phyloP scores from a whole-genome alignment of 2,888 invertebrate genomes.

The Campoletis raptor region DNA sequence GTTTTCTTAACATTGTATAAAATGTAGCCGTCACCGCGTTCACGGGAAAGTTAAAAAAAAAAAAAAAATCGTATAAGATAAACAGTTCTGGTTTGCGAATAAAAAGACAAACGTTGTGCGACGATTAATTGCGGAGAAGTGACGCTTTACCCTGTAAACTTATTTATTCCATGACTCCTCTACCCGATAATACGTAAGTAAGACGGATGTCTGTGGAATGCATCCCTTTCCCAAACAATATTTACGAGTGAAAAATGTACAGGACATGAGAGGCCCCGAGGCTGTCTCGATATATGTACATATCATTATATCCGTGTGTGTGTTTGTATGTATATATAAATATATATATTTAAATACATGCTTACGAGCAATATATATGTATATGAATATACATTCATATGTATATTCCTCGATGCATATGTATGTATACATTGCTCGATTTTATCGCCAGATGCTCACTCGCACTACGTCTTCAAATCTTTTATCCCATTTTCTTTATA shows the following conservation, averaged over 20 bases:
- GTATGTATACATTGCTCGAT: conserved; percentile 2
- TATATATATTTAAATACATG: conserved; percentile 6
- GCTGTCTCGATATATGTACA: conserved; percentile 7
- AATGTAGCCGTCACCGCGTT: conserved; percentile 69
- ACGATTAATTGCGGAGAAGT: conserved; percentile 73
- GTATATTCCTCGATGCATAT: not conserved
- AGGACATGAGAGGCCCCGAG: conserved; percentile 1
- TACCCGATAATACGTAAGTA: conserved; percentile 80
- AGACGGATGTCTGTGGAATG: conserved; percentile 47
- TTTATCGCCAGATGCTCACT: conserved; percentile 52
- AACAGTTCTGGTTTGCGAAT: conserved; percentile 27
- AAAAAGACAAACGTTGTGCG: conserved; percentile 69
- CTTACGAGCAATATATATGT: conserved; percentile 4
- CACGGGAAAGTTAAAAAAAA: conserved; percentile 36
- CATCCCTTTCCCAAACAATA: conserved; percentile 26
- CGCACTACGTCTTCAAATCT: not conserved
- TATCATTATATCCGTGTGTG: conserved; percentile 22
- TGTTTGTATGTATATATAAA: conserved; percentile 18
- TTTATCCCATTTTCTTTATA: conserved; percentile 15
- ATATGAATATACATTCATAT: conserved; percentile 11
- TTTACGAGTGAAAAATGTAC: conserved; percentile 16
- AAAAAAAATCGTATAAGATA: conserved; percentile 22
- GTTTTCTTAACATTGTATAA: conserved; percentile 65
- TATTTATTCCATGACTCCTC: conserved; percentile 81
- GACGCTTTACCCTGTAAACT: conserved; percentile 74